phyloP scores from a whole-genome alignment of 2,888 invertebrate genomes.

The Pollenia amentaria region DNA sequence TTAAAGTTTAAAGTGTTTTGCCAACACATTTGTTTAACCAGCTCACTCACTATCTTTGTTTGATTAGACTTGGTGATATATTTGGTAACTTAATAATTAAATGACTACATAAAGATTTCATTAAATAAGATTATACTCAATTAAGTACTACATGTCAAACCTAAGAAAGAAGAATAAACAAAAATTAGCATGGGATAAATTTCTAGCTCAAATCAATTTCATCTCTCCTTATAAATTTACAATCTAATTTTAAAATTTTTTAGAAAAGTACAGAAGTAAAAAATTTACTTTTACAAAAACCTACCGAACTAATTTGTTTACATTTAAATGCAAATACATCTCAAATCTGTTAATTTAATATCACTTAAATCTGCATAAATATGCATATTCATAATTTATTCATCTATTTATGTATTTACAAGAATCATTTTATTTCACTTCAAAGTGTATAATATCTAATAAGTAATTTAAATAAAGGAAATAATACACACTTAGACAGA shows the following conservation, averaged over 20 bases:
- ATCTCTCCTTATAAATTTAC: too few species aligned
- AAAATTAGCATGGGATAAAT: neutral
- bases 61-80: neutral
- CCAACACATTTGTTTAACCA: neutral
- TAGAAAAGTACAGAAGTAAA: too few species aligned
- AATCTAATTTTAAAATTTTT: too few species aligned
- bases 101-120: slow-evolving; percentile 12
- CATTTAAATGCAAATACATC: slow-evolving; percentile 9
- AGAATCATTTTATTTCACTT: slow-evolving; percentile 28
- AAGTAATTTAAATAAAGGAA: neutral
- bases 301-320: slow-evolving; percentile 1
- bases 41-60: neutral
- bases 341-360: slow-evolving; percentile 33
- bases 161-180: neutral
- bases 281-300: neutral
- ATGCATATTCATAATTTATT: slow-evolving; percentile 21
- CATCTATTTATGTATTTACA: neutral
- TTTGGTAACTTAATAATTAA: slow-evolving; percentile 26
- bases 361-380: slow-evolving; percentile 15
- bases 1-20: neutral
- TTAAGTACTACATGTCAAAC: slow-evolving; percentile 27
- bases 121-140: slow-evolving; percentile 31
- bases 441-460: neutral
- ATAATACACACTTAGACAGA: neutral
- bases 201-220: too few species aligned